A percentile compares a stretch with the other conserved stretches of the same genome.
Evolutionary conservation across 2,113 vertebrate genomes (phyloP).

Genomic region (Varanus komodoensis): DNA sequence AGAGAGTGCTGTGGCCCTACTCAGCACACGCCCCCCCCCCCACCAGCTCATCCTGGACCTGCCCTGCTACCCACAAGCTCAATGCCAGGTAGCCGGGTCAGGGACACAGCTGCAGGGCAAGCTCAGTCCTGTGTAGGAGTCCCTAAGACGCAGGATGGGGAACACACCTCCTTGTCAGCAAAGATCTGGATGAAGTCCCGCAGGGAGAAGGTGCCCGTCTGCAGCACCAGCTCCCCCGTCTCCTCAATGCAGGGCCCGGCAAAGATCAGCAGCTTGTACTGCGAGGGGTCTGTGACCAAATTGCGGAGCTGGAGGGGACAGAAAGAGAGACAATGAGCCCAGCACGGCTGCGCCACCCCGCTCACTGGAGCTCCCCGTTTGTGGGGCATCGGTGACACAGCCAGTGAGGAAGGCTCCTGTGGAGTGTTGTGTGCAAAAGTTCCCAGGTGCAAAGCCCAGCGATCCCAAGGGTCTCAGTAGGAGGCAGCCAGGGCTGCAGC

Average conservation of each 20-base stretch:
- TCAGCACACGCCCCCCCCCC: no score
- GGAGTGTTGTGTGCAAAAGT: not conserved
- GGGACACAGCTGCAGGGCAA: no score
- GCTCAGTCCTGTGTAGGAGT: no score
- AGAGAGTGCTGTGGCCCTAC: no score
- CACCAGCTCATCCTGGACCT: no score
- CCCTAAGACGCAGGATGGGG: fast-evolving
- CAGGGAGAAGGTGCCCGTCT: constrained; percentile 86
- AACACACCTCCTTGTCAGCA: constrained; percentile 85
- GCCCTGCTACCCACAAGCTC: no score
- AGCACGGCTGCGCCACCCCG: not conserved
- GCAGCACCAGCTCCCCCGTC: constrained; percentile 88
- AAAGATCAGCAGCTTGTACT: constrained; percentile 91
- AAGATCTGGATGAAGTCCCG: constrained; percentile 88
- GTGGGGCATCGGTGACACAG: no score
- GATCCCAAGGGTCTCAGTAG: not conserved
- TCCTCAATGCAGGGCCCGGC: constrained; percentile 88
- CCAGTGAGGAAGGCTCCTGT: no score
- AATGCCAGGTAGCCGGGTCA: no score
- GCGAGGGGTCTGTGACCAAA: constrained; percentile 83
- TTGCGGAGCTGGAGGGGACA: constrained; percentile 81
- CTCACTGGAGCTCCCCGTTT: not conserved
- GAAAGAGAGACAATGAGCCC: not conserved
- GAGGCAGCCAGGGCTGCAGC: no score
- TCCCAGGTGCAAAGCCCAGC: not conserved